Conservation (phyloP, 2,797 vertebrate genomes). For the Scarus forsteni region DNA sequence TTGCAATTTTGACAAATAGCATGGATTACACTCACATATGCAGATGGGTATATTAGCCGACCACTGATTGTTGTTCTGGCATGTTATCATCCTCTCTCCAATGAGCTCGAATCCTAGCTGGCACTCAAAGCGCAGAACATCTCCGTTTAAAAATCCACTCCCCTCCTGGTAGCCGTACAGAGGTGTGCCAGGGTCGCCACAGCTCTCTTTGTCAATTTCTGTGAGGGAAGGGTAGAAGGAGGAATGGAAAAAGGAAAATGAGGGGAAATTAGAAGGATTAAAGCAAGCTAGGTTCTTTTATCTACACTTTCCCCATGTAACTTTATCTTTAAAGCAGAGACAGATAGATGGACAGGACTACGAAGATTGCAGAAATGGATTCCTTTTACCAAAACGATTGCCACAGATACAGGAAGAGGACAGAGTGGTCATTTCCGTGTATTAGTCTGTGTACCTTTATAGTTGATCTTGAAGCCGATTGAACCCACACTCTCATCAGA, state of each 20-base stretch:
- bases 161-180: constrained; percentile 97
- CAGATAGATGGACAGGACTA: constrained; percentile 1
- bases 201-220: constrained; percentile 99
- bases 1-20: constrained; percentile 31
- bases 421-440: constrained; percentile 39
- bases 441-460: constrained; percentile 89
- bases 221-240: constrained; percentile 40
- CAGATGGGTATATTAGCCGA: constrained; percentile 99
- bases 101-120: constrained; percentile 99
- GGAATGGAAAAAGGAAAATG: background rate
- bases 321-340: constrained; percentile 56
- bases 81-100: constrained; percentile 96
- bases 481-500: constrained; percentile 98
- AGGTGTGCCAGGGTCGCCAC: constrained; percentile 96
- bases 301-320: constrained; percentile 23
- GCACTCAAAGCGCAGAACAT: constrained; percentile 96
- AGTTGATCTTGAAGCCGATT: constrained; percentile 98
- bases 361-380: constrained; percentile 19
- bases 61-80: constrained; percentile 99
- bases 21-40: constrained; percentile 92
- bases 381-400: constrained; percentile 27
- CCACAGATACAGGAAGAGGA: constrained; percentile 36
- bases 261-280: constrained; percentile 33
- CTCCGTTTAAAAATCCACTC: constrained; percentile 95
- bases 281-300: constrained; percentile 40